phyloP scores from a whole-genome alignment of 2,113 vertebrate genomes.

The Amblyornis subalaris region DNA sequence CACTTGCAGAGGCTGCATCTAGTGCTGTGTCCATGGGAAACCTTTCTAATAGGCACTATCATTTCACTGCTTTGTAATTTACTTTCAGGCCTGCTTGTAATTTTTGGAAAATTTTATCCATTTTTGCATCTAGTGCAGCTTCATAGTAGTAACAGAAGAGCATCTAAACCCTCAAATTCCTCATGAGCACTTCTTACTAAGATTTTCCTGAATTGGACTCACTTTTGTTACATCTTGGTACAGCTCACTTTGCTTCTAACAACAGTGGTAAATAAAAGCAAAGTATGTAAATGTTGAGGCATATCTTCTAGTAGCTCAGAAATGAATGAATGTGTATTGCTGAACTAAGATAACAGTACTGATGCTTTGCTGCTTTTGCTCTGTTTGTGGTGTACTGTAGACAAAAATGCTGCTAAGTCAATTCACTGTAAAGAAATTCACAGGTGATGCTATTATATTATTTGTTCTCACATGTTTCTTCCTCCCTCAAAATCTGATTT shows the following conservation, averaged over 20 bases:
- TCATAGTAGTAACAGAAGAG: background rate
- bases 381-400: background rate
- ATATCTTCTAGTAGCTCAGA: background rate
- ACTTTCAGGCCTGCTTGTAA: background rate
- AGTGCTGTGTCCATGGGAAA: background rate
- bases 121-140: background rate
- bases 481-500: background rate
- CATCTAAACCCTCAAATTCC: background rate
- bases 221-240: background rate
- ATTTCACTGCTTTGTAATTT: background rate
- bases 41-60: fast-evolving
- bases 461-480: background rate
- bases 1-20: background rate
- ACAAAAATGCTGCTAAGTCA: background rate
- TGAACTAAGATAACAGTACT: background rate
- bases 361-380: background rate
- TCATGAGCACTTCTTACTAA: background rate
- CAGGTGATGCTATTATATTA: background rate
- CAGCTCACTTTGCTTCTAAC: background rate
- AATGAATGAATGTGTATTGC: background rate
- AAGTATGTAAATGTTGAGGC: background rate
- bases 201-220: background rate
- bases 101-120: background rate
- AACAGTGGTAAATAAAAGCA: background rate
- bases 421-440: background rate